Conservation (phyloP, 2,888 invertebrate genomes). For the Operophtera brumata region DNA sequence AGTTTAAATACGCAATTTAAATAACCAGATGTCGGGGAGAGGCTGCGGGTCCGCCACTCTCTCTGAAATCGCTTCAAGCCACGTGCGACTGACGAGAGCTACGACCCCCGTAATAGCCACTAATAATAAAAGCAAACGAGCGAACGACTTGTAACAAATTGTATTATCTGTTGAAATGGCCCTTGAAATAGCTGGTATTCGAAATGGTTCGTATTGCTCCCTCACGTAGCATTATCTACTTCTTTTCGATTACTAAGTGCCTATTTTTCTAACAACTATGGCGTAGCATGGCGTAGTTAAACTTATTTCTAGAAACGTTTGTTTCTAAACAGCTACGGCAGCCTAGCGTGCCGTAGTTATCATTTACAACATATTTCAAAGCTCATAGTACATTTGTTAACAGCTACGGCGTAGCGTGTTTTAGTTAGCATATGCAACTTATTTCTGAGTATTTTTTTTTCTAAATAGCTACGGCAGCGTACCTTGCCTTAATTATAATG, state of each 20-base stretch:
- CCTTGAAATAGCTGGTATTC: constrained; percentile 55
- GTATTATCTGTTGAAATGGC: constrained; percentile 64
- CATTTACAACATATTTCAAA: no score
- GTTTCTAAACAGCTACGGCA: no score
- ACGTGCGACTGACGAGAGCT: constrained; percentile 48
- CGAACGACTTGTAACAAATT: constrained; percentile 69
- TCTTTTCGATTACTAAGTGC: constrained; percentile 49
- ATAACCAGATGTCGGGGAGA: constrained; percentile 56
- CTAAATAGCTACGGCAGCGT: no score
- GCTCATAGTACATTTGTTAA: no score
- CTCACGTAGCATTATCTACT: constrained; percentile 38
- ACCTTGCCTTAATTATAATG: no score
- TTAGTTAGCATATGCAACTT: no score
- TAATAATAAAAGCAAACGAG: constrained; percentile 69
- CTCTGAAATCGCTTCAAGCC: constrained; percentile 43
- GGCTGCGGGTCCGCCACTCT: constrained; percentile 40
- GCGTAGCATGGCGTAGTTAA: not conserved
- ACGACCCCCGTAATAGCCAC: constrained; percentile 57
- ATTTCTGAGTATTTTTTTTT: no score
- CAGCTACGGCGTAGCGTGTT: no score
- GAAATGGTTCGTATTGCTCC: constrained; percentile 36
- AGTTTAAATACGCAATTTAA: constrained; percentile 63
- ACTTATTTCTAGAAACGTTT: not conserved
- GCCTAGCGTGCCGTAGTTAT: no score
- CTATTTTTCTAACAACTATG: constrained; percentile 16